Evolutionary conservation across 2,113 vertebrate species (phyloP), one percentile per base, ranked within the genome.

Genomic region (Romanogobio albipinnatus): DNA sequence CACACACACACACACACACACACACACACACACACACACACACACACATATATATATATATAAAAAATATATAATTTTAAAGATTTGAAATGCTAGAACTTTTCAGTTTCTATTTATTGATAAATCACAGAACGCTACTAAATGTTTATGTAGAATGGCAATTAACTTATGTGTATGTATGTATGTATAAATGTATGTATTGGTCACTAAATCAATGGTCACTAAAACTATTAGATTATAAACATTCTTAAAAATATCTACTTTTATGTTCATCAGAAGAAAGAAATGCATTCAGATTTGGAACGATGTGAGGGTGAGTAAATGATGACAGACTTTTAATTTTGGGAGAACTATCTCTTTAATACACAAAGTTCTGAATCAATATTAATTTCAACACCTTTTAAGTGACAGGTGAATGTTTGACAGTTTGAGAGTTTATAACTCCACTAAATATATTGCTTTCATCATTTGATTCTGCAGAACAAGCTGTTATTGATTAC

Each of bases 391-490:
- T 45, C 39, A 45, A 24, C 10, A 62, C 2, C 53, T 14, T 2
- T 77, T 19, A 36, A 39, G 19, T 77, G 53, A 59, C 49, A 53
- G 51, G 22, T 56, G 9, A 8, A 1, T 39, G 10, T 56, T 53
- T 22, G 68, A 71, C 36, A 71, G 9, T 43, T 9, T 36, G 4
- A 68, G 64, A 9, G 66, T 39, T n/a, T 45, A 1, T n/a, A 73
- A 2, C 9, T 45, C 47, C 5, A 13, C 33, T 64, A 33, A 0
- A 45, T 13, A 2, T 5, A n/a, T 71, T 36, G 64, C 17, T 36
- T 68, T 45, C 68, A 71, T 84, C 33, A 26, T 84, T 19, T 24
- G 53, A 24, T 70, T 78, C 39, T 56, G 22, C 53, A 24, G 13
- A 76, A 76, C 45, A 19, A 43, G 64, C 2, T 19, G 36, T 53